Conservation (phyloP, 2,113 vertebrate species). For the Mesembrinibis cayennensis region DNA sequence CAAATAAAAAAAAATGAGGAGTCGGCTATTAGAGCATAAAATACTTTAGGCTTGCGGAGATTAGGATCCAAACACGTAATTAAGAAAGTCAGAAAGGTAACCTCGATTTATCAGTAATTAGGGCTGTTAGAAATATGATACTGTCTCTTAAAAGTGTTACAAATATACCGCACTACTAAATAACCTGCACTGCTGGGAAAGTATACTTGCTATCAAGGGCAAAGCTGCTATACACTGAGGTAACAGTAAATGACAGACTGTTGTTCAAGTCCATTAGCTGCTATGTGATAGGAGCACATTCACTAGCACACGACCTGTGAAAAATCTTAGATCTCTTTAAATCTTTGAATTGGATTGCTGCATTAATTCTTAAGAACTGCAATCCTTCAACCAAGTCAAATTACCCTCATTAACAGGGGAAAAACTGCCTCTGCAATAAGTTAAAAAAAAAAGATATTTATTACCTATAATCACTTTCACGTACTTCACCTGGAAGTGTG, state of each 20-base stretch:
- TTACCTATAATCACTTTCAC: conserved; percentile 94
- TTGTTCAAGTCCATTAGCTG: conserved; percentile 99
- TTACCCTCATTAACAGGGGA: conserved; percentile 99
- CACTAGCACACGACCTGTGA: conserved; percentile 98
- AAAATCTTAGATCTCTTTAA: conserved; percentile 99
- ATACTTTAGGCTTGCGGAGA: conserved; percentile 54
- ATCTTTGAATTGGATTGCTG: conserved; percentile 95
- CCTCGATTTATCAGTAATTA: conserved; percentile 74
- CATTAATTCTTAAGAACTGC: conserved; percentile 99
- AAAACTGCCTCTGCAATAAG: conserved; percentile 99
- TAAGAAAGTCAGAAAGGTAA: conserved; percentile 75
- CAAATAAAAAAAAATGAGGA: not conserved
- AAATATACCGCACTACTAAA: conserved; percentile 78
- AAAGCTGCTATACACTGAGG: conserved; percentile 86
- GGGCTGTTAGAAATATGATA: conserved; percentile 75
- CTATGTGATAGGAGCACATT: conserved; percentile 96
- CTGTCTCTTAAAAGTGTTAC: conserved; percentile 74
- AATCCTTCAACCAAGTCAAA: conserved; percentile 99
- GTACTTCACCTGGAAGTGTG: conserved; percentile 71
- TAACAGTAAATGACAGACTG: conserved; percentile 93
- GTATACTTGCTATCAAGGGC: conserved; percentile 88
- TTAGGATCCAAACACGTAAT: conserved; percentile 75
- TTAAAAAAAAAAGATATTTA: conserved; percentile 89
- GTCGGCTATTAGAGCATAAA: conserved; percentile 29
- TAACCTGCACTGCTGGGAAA: conserved; percentile 88